Base-by-base conservation (phyloP, 2,797 vertebrate species). In the Poeciliopsis infans region DNA sequence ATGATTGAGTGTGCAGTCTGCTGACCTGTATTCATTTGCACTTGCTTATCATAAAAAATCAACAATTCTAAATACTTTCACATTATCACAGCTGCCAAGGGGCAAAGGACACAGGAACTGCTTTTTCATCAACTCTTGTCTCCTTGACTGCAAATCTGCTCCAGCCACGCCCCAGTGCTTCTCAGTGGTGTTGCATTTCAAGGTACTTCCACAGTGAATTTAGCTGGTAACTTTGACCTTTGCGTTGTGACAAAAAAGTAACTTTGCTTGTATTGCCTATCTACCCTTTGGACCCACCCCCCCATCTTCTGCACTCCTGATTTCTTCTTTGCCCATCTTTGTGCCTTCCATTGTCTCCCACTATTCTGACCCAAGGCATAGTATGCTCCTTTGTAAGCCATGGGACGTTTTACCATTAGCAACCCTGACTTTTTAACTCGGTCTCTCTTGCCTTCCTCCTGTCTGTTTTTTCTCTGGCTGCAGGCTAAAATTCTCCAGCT, bases 401-500 rank as follows among this genome's bases (percentile, higher is more conserved):
- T 71, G 76, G 39, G 77, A 77, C 79, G 72, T 77, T 85, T 86
- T 82, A 77, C 81, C 80, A 79, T 83, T 49, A 5, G 76, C 80
- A 68, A 78, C 4, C n/a, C 36, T 78, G 73, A 87, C 77, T 85
- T 82, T 85, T 79, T 74, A 74, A 68, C 46, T 73, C 39, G 5
- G 68, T 73, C 59, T 74, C 36, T n/a, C 23, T 47, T 83, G 64
- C 84, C 39, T 79, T 72, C 77, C 39, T 84, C 46, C 6, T 76
- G 3, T 31, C 57, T 61, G 31, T 84, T 61, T 79, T 46, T 41
- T 83, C 78, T 71, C 51, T 84, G 78, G 82, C 87, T 87, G 76
- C 86, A 91, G 94, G 92, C 85, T 83, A 93, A 89, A 85, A 78
- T 70, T 88, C 77, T 90, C 59, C 83, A 83, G 80, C 55, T 88